Evolutionary conservation across 2,888 invertebrate species (phyloP), one percentile per base, ranked within the genome.

Genomic region (Leistus spinibarbis): DNA sequence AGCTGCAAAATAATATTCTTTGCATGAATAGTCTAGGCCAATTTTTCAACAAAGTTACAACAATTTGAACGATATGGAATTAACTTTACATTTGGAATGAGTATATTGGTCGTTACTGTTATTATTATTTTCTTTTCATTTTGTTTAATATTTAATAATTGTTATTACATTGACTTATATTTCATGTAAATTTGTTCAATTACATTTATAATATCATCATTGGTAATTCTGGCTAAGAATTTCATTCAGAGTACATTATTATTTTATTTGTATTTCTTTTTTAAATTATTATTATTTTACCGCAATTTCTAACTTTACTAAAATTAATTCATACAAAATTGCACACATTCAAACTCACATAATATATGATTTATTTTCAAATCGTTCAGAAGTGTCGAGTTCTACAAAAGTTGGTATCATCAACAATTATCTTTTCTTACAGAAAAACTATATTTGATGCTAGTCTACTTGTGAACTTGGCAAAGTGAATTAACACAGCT

Each of bases 211-310:
- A 73, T 73, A 73, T 73, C 73, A n/a, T 73, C 16, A 17, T 56
- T 22, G 73, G 67, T 73, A 73, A 73, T 73, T 73, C 73, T 73
- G 73, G 66, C 56, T 67, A 57, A 72, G 24, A 71, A 66, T 73
- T 65, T 73, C 40, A 66, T 27, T 63, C 40, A 10, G 40, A 22
- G 60, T 60, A 60, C n/a, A 60, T 60, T 60, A 60, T 19, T 20
- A 19, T 22, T 20, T 40, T 40, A 13, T 40, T 40, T 40, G 7
- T 40, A 10, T 40, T 40, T 40, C 13, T 40, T 13, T 40, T 40
- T 40, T 40, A 40, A 40, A 40, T 40, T 40, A 40, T 40, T 10
- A 40, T 40, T 40, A 40, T 40, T 7, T 40, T 40, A 40, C 13
- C 40, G 40, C 40, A 40, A 40, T 40, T 10, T 40, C 13, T 40